Evolutionary conservation across 2,797 vertebrate genomes (phyloP).

Genomic region (Yasuhikotakia modesta): DNA sequence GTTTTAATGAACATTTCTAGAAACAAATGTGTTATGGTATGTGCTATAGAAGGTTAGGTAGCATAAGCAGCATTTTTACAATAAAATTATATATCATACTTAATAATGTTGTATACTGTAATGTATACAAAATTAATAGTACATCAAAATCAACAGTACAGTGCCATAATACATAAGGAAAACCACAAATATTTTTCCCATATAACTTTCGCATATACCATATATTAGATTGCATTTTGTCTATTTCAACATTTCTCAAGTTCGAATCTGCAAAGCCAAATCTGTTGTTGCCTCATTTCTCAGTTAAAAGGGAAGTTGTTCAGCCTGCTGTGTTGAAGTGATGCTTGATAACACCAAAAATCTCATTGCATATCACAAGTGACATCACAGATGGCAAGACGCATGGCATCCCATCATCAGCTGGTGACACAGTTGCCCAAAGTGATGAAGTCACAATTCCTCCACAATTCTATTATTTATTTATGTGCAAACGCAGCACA

Average conservation of each 20-base stretch:
- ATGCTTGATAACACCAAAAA: conserved; percentile 58
- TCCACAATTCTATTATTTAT: conserved; percentile 21
- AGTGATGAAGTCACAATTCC: conserved; percentile 55
- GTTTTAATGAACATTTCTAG: neutral
- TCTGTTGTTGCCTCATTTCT: neutral
- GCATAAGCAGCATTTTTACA: neutral
- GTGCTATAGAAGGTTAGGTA: neutral
- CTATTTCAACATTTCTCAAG: neutral
- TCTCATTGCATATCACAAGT: conserved; percentile 57
- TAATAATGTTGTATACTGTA: neutral
- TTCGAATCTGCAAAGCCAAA: conserved; percentile 5
- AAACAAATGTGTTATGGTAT: neutral
- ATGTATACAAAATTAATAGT: neutral
- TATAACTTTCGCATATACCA: too few relatives aligned
- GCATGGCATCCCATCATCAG: conserved; percentile 56
- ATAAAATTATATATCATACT: neutral
- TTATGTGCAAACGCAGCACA: conserved; percentile 41
- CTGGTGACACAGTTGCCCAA: conserved; percentile 52
- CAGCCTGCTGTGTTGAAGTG: conserved; percentile 39
- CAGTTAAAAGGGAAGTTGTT: neutral
- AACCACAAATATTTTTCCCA: too few relatives aligned
- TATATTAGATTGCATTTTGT: neutral
- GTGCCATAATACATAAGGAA: neutral
- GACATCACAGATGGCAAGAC: conserved; percentile 62
- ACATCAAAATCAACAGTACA: neutral